Evolutionary conservation across 2,113 vertebrate species (phyloP), one percentile per base, ranked within the genome.

Genomic region (Dunckerocampus dactyliophorus): DNA sequence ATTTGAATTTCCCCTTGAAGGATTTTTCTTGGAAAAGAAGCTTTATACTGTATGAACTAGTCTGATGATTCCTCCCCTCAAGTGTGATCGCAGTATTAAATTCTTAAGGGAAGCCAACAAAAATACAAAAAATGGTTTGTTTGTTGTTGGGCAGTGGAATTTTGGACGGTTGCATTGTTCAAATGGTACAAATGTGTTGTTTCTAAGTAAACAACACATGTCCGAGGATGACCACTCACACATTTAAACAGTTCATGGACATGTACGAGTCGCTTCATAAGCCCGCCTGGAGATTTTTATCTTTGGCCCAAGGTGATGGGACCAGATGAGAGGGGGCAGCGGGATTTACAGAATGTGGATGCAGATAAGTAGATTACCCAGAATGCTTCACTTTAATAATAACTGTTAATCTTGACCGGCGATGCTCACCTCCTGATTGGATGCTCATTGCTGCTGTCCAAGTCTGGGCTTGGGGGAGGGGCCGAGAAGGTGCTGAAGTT

Each of bases 401-500:
- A 82, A 66, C 75, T 66, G 67, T 59, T 71, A 72, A 67, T 79
- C 69, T 59, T 49, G 59, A 56, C 39, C 80, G 48, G 49, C 47
- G 74, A 72, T 60, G 55, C 77, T 82, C 63, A 91, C 90, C 89
- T 91, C 70, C 90, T 85, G 84, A 91, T 86, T 48, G 90, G 90
- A 77, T 91, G 90, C 64, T 85, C 84, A 47, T 79, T 85, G 79
- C 83, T 82, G 67, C 80, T 69, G 46, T 90, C 90, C 87, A 90
- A 77, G 74, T 89, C 88, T 1, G 89, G 84, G 74, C 87, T 88
- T 13, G 84, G 83, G 47, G 89, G 89, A 62, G 89, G 79, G 47
- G 85, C 78, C 0, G 89, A 88, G 79, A 91, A 89, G 76, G 84
- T 87, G 72, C 83, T 88, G 84, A 90, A 89, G 83, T 88, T 90